phyloP scores from a whole-genome alignment of 2,888 invertebrate genomes.

The Cylloceria caligata region DNA sequence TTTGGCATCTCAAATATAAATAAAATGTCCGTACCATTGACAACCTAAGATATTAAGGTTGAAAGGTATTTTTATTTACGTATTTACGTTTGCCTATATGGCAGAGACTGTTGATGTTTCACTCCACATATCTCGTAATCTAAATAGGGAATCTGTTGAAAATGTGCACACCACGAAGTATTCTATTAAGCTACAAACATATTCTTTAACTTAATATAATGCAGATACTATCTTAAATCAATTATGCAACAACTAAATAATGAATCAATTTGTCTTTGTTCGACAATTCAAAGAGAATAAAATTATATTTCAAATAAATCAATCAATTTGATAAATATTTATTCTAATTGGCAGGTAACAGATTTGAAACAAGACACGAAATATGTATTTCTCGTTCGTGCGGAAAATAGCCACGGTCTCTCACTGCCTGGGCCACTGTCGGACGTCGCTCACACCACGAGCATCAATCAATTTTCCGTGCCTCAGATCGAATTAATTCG shows the following conservation, averaged over 20 bases:
- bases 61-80: too few species aligned
- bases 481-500: slow-evolving; percentile 92
- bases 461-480: slow-evolving; percentile 88
- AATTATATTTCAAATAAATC: background rate
- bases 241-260: background rate
- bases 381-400: slow-evolving; percentile 94
- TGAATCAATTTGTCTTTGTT: background rate
- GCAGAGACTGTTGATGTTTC: too few species aligned
- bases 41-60: too few species aligned
- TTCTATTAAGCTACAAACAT: too few species aligned
- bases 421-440: slow-evolving; percentile 93
- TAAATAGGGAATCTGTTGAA: too few species aligned
- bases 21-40: too few species aligned
- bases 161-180: too few species aligned
- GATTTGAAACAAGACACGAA: slow-evolving; percentile 92
- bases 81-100: too few species aligned
- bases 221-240: background rate
- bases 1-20: too few species aligned
- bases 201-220: too few species aligned
- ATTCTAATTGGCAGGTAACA: slow-evolving; percentile 84
- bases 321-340: background rate
- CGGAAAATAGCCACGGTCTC: slow-evolving; percentile 94
- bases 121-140: too few species aligned
- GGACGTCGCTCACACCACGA: slow-evolving; percentile 89
- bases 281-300: background rate